Evolutionary conservation across 2,113 vertebrate genomes (phyloP).

Genomic region (Salminus brasiliensis): DNA sequence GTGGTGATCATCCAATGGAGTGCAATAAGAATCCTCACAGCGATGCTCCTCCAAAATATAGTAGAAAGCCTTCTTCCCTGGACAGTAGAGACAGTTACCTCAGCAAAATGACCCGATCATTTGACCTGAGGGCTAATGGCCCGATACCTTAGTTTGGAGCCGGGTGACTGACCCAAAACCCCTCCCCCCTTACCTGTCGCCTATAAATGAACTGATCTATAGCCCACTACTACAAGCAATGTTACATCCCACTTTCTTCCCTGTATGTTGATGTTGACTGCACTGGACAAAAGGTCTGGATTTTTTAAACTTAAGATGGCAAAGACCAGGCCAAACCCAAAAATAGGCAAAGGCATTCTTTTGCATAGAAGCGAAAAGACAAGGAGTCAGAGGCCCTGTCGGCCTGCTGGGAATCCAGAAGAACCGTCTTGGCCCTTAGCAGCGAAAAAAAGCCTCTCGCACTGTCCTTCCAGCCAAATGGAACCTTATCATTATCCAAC

Average conservation of each 20-base stretch:
- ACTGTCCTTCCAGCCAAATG: not conserved
- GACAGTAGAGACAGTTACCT: no score
- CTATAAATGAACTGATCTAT: no score
- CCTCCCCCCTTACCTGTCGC: no score
- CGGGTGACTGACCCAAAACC: no score
- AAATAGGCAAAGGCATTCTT: not conserved
- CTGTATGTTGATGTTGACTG: not conserved
- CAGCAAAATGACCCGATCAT: no score
- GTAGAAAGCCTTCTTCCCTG: no score
- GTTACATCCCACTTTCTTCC: not conserved
- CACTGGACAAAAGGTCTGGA: not conserved
- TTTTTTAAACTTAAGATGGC: not conserved
- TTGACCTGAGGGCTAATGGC: no score
- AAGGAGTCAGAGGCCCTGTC: not conserved
- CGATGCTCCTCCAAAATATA: no score
- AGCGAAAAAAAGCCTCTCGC: not conserved
- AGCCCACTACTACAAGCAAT: no score
- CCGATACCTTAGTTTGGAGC: no score
- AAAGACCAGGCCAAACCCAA: constrained; percentile 2
- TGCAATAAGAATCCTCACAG: no score
- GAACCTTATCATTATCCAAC: constrained; percentile 10
- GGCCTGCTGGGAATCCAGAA: constrained; percentile 22
- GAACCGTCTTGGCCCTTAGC: not conserved
- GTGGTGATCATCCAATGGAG: no score
- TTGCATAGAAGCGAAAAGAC: constrained; percentile 6